Conservation (phyloP, 1,140 invertebrate species). For the Drosophila busckii region DNA sequence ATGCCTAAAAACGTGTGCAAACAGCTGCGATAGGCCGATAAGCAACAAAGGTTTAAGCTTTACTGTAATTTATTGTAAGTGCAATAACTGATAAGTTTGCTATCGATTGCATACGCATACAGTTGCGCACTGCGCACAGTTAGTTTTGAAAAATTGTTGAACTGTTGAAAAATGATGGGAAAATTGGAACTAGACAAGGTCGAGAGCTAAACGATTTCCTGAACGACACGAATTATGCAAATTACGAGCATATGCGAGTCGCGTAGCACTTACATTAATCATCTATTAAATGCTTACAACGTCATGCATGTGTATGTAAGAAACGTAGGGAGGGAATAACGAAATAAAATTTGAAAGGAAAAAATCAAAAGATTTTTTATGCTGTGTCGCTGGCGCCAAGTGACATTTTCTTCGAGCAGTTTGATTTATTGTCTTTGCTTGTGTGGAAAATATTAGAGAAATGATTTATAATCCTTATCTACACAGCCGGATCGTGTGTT, state of each 20-base stretch:
- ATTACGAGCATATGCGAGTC: constrained; percentile 60
- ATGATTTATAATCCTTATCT: constrained; percentile 77
- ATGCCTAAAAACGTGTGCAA: constrained; percentile 18
- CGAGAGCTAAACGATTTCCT: constrained; percentile 32
- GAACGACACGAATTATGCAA: constrained; percentile 62
- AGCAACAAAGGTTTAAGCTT: constrained; percentile 31
- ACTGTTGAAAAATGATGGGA: constrained; percentile 8
- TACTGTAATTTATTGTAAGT: constrained; percentile 66
- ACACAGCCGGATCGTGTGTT: constrained; percentile 56
- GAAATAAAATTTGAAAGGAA: constrained; percentile 2
- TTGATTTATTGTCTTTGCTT: constrained; percentile 65
- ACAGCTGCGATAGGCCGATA: constrained; percentile 44
- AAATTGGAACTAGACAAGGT: constrained; percentile 24
- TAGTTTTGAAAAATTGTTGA: constrained; percentile 5
- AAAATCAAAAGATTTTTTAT: constrained; percentile 11
- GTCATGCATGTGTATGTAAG: constrained; percentile 64
- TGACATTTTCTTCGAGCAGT: constrained; percentile 59
- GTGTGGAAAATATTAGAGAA: constrained; percentile 70
- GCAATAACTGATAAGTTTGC: constrained; percentile 32
- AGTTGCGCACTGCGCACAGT: constrained; percentile 11
- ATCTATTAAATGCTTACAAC: constrained; percentile 46
- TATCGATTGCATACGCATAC: constrained; percentile 26
- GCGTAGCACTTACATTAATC: constrained; percentile 67
- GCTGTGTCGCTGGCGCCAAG: constrained; percentile 57
- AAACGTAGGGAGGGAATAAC: constrained; percentile 5